Conservation (phyloP, 2,888 invertebrate genomes). For the Zhengitettix transpicula region DNA sequence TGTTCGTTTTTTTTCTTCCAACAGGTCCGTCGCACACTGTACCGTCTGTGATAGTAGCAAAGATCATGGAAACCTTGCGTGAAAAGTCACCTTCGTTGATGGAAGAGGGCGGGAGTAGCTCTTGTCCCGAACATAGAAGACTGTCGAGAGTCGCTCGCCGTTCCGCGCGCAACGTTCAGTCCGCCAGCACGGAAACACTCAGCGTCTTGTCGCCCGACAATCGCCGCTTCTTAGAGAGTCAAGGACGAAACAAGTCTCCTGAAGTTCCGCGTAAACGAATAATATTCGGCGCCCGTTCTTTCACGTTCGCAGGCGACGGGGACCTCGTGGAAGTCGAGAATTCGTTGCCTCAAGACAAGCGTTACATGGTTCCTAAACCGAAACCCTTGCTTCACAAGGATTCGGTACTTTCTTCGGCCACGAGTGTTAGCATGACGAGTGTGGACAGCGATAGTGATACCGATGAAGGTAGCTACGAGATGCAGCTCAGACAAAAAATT, state of each 20-base stretch:
- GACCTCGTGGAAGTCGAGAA: constrained; percentile 18
- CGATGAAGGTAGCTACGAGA: constrained; percentile 5
- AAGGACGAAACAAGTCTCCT: constrained; percentile 16
- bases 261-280: constrained; percentile 18
- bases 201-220: constrained; percentile 25
- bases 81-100: constrained; percentile 8
- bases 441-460: constrained; percentile 11
- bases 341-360: neutral
- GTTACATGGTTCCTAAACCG: neutral
- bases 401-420: constrained; percentile 8
- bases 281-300: constrained; percentile 22
- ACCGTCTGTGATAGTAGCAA: constrained; percentile 65
- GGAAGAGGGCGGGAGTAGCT: neutral
- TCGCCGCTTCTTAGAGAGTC: constrained; percentile 22
- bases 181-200: neutral
- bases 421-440: constrained; percentile 8
- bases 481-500: neutral
- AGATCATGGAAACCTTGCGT: constrained; percentile 45
- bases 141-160: neutral
- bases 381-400: constrained; percentile 10
- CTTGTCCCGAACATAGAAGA: neutral
- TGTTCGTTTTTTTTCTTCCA: constrained; percentile 16
- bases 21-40: constrained; percentile 59
- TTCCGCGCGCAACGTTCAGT: neutral
- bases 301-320: constrained; percentile 22